Conservation (phyloP, 2,888 invertebrate species). For the Melanophora roralis region DNA sequence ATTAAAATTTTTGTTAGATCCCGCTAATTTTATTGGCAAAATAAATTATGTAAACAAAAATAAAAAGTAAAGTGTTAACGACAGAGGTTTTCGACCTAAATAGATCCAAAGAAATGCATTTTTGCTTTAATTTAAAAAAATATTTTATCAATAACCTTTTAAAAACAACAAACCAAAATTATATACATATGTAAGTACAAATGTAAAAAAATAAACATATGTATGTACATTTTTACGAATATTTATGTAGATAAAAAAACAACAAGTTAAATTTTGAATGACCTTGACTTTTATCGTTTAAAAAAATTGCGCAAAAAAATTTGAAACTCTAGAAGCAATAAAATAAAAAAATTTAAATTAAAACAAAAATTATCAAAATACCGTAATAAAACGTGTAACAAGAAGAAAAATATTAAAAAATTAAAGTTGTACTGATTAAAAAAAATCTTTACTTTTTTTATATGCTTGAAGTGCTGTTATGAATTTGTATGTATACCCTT, state of each 20-base stretch:
- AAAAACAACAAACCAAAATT: neutral
- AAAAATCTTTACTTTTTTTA: neutral
- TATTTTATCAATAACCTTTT: conserved; percentile 11
- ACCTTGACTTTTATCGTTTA: conserved; percentile 57
- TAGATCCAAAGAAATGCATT: neutral
- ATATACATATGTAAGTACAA: neutral
- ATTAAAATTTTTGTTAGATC: too few species aligned
- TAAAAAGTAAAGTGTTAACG: too few species aligned
- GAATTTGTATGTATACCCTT: too few species aligned
- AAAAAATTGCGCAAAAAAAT: conserved; percentile 7
- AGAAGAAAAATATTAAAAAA: neutral
- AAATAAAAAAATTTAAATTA: neutral
- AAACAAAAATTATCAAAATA: conserved; percentile 8
- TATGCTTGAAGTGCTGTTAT: too few species aligned
- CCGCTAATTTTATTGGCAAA: too few species aligned
- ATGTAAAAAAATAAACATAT: neutral
- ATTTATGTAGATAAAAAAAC: neutral
- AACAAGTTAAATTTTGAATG: conserved; percentile 15
- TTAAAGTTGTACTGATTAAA: too few species aligned
- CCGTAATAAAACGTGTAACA: neutral
- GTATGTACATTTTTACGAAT: neutral
- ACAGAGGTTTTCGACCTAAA: neutral
- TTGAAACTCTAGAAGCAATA: conserved; percentile 40
- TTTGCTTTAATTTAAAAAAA: neutral
- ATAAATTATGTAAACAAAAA: too few species aligned